Base-by-base conservation (phyloP, 2,113 vertebrate genomes). In the Scartelaos histophorus region DNA sequence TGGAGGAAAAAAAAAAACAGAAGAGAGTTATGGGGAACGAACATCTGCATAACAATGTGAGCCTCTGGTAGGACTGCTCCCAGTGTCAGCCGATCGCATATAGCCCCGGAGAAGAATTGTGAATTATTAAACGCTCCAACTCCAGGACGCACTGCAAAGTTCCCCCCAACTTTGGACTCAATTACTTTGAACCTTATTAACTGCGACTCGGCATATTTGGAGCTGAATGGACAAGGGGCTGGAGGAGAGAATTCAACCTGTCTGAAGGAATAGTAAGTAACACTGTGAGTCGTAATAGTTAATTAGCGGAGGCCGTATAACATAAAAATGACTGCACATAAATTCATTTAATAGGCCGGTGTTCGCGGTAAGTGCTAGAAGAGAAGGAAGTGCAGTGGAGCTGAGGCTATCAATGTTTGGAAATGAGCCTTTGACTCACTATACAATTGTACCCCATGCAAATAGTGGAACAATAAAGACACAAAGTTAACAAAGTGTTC, bases 41-140 rank as follows among this genome's bases (percentile, higher is more conserved):
- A 90, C 79, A 92, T 92, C 87, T 90, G 87, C 90, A 91, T 89
- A 87, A 89, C 88, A 87, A 88, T 91, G 89, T 88, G 87, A 82
- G 78, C 70, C 77, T 83, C 85, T 87, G 82, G 83, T 87, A 76
- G 60, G 82, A 82, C 87, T 84, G 81, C 81, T 81, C 85, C 72
- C 84, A 77, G 53, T 91, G 90, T 88, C 91, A 87, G 85, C 73
- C 85, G 58, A 81, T 86, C 85, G 79, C 56, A 80, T 76, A 77
- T 81, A 76, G 85, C 87, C 90, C 78, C 6, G 56, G 85, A 90
- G 89, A 77, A 87, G 82, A 88, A 80, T 74, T 75, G 79, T 91
- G 81, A 89, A 92, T 91, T 90, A 87, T 90, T 89, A 85, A 91
- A 85, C 38, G 61, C 51, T 65, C 78, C 71, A 66, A 78, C 79